Conservation (phyloP, 1,140 invertebrate species). For the Tetranychus cinnabarinus region DNA sequence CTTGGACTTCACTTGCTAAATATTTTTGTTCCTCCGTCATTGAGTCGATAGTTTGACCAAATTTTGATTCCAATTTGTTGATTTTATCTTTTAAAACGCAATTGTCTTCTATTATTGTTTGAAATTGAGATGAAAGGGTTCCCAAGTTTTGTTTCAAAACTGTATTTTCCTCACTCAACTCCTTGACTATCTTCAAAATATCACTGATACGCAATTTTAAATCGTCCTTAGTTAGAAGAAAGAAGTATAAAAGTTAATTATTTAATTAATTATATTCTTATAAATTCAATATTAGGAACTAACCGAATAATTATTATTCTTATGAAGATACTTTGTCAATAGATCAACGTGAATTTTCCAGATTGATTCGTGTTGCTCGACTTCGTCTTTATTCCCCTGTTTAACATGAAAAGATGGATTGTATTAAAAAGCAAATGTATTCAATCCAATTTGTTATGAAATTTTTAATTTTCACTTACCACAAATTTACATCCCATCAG, state of each 20-base stretch:
- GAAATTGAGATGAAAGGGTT: background rate
- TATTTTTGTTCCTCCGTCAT: background rate
- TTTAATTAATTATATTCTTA: background rate
- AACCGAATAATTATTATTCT: background rate
- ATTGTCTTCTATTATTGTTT: background rate
- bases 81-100: background rate
- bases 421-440: background rate
- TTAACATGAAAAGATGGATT: conserved; percentile 1
- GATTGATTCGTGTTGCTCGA: conserved; percentile 5
- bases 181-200: background rate
- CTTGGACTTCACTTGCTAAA: background rate
- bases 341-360: conserved; percentile 4
- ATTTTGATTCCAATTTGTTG: background rate
- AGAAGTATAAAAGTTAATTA: background rate
- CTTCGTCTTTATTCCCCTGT: conserved; percentile 2
- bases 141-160: background rate
- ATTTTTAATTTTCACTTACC: background rate
- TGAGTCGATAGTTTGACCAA: background rate
- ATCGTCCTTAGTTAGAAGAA: background rate
- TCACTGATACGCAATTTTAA: background rate
- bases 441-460: background rate
- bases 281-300: background rate
- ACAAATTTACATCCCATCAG: conserved; percentile 4
- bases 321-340: background rate
- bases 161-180: background rate